Base-by-base conservation (phyloP, 2,797 vertebrate species). In the Eospalax fontanierii region DNA sequence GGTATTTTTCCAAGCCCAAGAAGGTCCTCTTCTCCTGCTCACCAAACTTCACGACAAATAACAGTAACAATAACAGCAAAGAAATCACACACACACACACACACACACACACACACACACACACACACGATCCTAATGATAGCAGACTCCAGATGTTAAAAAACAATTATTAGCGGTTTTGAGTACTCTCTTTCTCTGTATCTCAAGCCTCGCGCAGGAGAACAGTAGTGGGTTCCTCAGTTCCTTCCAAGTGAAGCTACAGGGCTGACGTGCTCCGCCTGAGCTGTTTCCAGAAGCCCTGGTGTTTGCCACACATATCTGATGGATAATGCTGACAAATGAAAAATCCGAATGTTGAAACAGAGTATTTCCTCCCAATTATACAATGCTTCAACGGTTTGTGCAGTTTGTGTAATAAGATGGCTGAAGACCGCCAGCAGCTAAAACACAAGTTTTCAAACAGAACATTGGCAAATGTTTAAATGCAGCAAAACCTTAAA, bases 231-330 rank as follows among this genome's bases (percentile, higher is more conserved):
- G 97, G 83, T 95, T 95, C 61, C 68, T 90, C 90, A 91, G 88
- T 84, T 93, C 79, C 75, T 54, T 82, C 68, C 92, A 89, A 93
- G 43, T 26, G 93, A 96, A 15, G 4, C 35, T 91, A 91, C 59
- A 92, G 28, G 84, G 57, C 21, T 10, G 18, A 91, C 57, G 40
- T 97, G 92, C 75, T 90, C 87, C 70, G 12, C 65, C 28, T 93
- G 79, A 95, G 70, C 96, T 87, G 35, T 81, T 92, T 91, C 61
- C 79, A 24, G 26, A 97, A 95, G 80, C 26, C 95, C 63, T 96
- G 68, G 92, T 93, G 71, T 97, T 98, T 98, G 92, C 75, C 96
- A 97, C 97, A 96, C 87, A 8, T 90, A 78, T 97, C 91, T 97
- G 87, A 84, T 95, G 79, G 93, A 96, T 97, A 97, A 97, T 95